These are phyloP conservation scores for Atta texana DNA, from an alignment of 1,140 invertebrate genomes.

Conservation along the genomic window DNA sequence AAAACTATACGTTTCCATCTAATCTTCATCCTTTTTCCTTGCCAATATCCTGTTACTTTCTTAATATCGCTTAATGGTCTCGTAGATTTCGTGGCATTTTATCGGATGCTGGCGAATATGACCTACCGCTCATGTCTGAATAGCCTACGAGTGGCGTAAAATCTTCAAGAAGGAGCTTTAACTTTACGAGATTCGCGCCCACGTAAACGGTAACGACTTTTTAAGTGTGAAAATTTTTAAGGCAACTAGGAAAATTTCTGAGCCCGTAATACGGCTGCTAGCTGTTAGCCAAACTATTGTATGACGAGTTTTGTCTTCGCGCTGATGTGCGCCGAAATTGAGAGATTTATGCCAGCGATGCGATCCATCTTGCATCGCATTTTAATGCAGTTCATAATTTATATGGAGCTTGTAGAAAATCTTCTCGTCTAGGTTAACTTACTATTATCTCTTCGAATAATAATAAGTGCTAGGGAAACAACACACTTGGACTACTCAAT, in stretches of 20 bases:
- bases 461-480: too few species aligned
- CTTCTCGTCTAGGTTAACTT: neutral
- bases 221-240: constrained; percentile 71
- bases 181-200: constrained; percentile 39
- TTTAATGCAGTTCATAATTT: constrained; percentile 30
- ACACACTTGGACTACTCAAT: too few species aligned
- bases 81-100: constrained; percentile 40
- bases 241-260: constrained; percentile 35
- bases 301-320: constrained; percentile 19
- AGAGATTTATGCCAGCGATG: constrained; percentile 9
- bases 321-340: constrained; percentile 20
- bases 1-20: constrained; percentile 13
- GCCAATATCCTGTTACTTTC: constrained; percentile 23
- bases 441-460: too few species aligned
- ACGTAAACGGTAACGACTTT: constrained; percentile 71
- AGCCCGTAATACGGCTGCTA: constrained; percentile 33
- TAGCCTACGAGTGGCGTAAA: neutral
- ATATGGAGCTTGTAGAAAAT: constrained; percentile 16
- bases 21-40: neutral
- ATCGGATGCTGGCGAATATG: constrained; percentile 11
- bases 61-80: constrained; percentile 41
- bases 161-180: constrained; percentile 30
- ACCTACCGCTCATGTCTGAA: neutral
- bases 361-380: constrained; percentile 28
- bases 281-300: neutral